These are phyloP conservation scores for Serranus cabrilla DNA, from an alignment of 2,797 vertebrate species.

Conservation along the genomic window DNA sequence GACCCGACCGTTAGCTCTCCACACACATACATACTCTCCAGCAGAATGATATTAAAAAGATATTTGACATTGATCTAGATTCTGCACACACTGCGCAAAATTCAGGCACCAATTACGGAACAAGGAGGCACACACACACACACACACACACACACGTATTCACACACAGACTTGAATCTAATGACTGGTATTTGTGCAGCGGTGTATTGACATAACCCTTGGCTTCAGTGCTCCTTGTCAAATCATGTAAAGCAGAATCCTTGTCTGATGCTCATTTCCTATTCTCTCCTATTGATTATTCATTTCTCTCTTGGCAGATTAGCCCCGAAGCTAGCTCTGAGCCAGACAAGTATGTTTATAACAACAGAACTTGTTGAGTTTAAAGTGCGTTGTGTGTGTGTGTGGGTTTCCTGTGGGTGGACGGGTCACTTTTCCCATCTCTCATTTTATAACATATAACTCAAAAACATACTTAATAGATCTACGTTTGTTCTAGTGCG, in stretches of 20 bases:
- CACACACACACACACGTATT: neutral
- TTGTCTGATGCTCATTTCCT: slow-evolving; percentile 69
- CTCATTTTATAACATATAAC: neutral
- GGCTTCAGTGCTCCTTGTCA: slow-evolving; percentile 56
- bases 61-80: slow-evolving; percentile 38
- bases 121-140: neutral
- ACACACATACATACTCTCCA: neutral
- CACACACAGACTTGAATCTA: slow-evolving; percentile 22
- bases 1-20: neutral
- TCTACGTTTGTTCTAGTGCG: neutral
- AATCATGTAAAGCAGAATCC: slow-evolving; percentile 57
- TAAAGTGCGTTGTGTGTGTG: neutral
- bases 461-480: neutral
- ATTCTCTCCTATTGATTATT: slow-evolving; percentile 75
- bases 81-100: slow-evolving; percentile 4
- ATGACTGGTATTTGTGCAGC: slow-evolving; percentile 48
- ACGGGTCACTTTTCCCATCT: neutral
- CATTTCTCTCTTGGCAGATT: slow-evolving; percentile 65
- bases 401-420: neutral
- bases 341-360: slow-evolving; percentile 34
- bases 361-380: slow-evolving; percentile 1
- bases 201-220: slow-evolving; percentile 64
- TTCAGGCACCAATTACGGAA: slow-evolving; percentile 2
- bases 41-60: slow-evolving; percentile 31
- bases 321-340: slow-evolving; percentile 52